phyloP scores from a whole-genome alignment of 2,113 vertebrate species.

The Pogonocichla stellata region DNA sequence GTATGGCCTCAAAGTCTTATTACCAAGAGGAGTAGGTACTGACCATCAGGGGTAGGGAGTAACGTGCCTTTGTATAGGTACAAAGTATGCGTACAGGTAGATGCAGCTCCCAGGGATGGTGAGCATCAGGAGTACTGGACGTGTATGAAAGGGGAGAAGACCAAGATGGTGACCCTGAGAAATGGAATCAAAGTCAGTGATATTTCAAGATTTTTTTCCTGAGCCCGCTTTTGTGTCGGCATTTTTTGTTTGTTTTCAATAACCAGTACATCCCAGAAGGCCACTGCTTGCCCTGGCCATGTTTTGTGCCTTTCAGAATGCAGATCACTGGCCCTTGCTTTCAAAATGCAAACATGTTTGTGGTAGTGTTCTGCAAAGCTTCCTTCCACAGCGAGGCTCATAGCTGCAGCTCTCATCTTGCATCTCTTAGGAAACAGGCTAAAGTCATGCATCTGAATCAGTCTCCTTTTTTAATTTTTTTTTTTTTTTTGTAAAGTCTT shows the following conservation, averaged over 20 bases:
- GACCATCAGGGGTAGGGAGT: background rate
- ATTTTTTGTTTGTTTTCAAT: background rate
- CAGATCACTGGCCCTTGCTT: background rate
- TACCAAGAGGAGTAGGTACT: background rate
- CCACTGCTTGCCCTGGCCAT: background rate
- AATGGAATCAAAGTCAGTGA: background rate
- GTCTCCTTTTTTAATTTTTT: background rate
- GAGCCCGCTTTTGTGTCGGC: accelerated
- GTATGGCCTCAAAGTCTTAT: background rate
- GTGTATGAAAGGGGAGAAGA: background rate
- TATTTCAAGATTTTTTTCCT: background rate
- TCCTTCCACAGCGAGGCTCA: background rate
- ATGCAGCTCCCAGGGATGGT: background rate
- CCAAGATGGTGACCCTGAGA: background rate
- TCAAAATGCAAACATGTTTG: background rate
- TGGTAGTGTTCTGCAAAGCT: background rate
- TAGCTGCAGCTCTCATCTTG: background rate
- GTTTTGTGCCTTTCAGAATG: background rate
- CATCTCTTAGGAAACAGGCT: background rate
- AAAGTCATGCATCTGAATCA: background rate
- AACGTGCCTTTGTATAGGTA: background rate
- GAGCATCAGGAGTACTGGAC: background rate
- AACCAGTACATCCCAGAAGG: background rate
- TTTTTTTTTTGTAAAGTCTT: background rate
- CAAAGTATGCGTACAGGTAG: background rate